Evolutionary conservation across 35 echinoderm and acorn worm species (phyloP), one percentile per base, ranked within the genome.

Genomic region (Patiria miniata): DNA sequence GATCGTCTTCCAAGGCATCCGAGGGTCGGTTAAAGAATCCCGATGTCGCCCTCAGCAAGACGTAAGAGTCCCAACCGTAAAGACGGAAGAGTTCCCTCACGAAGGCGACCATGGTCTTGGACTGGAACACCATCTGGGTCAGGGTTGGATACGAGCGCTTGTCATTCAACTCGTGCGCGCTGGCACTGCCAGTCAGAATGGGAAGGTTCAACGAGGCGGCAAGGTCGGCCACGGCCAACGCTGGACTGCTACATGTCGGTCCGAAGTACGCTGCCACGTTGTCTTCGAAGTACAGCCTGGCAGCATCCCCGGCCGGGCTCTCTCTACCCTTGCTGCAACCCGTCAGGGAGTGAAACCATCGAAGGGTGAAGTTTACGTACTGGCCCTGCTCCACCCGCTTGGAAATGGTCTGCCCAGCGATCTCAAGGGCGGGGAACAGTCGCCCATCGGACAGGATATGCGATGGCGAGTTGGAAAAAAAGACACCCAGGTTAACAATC

Each of bases 251-350:
- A 36, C 90, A 92, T 7, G 84, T 51, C 34, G 90, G 90, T 4
- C 90, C 90, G 26, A 92, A 40, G 84, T 87, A 94, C 14, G 93
- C 93, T 39, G 38, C 90, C 16, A 94, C 88, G 36, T 87, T 77
- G 3, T 87, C 39, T 40, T 83, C 39, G 58, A 87, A 39, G 83
- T 91, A 94, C 22, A 91, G 60, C 52, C 73, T 22, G 14, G 93
- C 87, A 3, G 93, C 93, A 23, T 79, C 37, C 4, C 79, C 87
- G 16, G 88, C 78, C 26, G 88, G 88, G 7, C 52, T 58, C 37
- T 82, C 83, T 18, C 73, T 32, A 7, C 58, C 51, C 23, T 36
- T 29, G 5, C 26, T 26, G 38, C 82, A 84, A 32, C 52, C 82
- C 7, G 28, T 61, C 5, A 38, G 53, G 2, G 51, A 36, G 39